phyloP scores from a whole-genome alignment of 2,113 vertebrate species.

The Corythornis cristatus region DNA sequence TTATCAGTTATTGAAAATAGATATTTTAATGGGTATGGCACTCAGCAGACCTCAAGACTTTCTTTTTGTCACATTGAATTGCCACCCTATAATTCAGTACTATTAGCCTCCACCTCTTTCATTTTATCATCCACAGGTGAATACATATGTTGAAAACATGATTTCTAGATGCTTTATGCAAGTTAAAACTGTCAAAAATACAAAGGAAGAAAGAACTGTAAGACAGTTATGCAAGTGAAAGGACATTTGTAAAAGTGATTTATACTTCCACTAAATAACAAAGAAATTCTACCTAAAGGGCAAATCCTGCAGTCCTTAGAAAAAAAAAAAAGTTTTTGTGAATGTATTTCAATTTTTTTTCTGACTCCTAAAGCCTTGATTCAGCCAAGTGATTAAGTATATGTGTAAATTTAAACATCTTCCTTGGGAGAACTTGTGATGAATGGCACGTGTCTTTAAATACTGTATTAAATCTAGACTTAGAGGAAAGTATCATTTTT shows the following conservation, averaged over 20 bases:
- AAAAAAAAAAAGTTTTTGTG: background rate
- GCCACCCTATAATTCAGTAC: conserved; percentile 64
- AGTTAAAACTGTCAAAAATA: conserved; percentile 64
- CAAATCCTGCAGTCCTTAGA: conserved; percentile 17
- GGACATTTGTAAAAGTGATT: conserved; percentile 70
- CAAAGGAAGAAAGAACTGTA: conserved; percentile 61
- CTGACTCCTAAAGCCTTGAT: background rate
- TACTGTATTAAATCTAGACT: background rate
- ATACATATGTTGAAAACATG: conserved; percentile 73
- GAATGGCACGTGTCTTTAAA: background rate
- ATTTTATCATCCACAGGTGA: conserved; percentile 64
- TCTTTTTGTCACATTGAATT: conserved; percentile 69
- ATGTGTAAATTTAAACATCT: background rate
- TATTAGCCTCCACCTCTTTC: conserved; percentile 66
- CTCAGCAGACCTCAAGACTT: conserved; percentile 54
- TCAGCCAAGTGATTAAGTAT: background rate
- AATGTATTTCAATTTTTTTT: background rate
- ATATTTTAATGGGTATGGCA: conserved; percentile 60
- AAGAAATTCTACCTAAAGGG: conserved; percentile 59
- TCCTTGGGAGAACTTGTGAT: background rate
- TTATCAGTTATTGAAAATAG: conserved; percentile 51
- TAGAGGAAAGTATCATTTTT: background rate
- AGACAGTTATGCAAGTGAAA: conserved; percentile 60
- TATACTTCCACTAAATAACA: conserved; percentile 65
- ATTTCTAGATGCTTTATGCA: conserved; percentile 58